Base-by-base conservation (phyloP, 2,113 vertebrate genomes). In the Vimba vimba region DNA sequence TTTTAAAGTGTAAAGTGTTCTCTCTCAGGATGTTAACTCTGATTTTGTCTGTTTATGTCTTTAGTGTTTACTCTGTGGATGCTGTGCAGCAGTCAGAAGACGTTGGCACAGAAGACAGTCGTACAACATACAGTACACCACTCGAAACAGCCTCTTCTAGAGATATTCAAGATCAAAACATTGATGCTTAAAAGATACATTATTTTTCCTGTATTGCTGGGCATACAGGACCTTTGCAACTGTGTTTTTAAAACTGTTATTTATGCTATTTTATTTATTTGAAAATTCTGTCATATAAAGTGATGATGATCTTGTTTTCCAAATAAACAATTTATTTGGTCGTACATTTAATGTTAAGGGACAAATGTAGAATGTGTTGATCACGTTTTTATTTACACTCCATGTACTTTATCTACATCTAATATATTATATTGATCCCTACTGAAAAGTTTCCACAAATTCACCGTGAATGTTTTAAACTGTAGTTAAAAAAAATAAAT, bases 1-100 rank as follows among this genome's bases (percentile, higher is more conserved):
- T 55, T 55, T 17, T 21, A 57, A 57, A 57, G 55, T 64, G 60
- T 64, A 36, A 36, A 69, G 33, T 19, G 33, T n/a, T n/a, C 9
- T 21, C 6, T 55, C 33, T 8, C 21, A 55, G 50, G 39, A 4
- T 8, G 8, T 4, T 43, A 2, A 52, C 8, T 21, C 3, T 33
- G 12, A 50, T 12, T 17, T 9, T 25, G 3, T 36, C 27, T 76
- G 8, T 62, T 30, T 43, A 17, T 82, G 17, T 82, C 4, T 17
- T 75, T 15, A 88, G 87, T 88, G 87, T 62, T 36, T 88, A 59
- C 69, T 88, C 10, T 88, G 87, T 80, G 86, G 86, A 11, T 87
- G 86, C 62, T 83, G 80, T 78, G 80, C 80, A 30, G 73, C 45
- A 57, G 23, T 87, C 47, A 87, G 86, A 13, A 57, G 74, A 64